A percentile compares a stretch with the other conserved stretches of the same genome.
These are phyloP conservation scores for Dasypus novemcinctus DNA, from an alignment of 2,113 vertebrate species.

Conservation along the genomic window DNA sequence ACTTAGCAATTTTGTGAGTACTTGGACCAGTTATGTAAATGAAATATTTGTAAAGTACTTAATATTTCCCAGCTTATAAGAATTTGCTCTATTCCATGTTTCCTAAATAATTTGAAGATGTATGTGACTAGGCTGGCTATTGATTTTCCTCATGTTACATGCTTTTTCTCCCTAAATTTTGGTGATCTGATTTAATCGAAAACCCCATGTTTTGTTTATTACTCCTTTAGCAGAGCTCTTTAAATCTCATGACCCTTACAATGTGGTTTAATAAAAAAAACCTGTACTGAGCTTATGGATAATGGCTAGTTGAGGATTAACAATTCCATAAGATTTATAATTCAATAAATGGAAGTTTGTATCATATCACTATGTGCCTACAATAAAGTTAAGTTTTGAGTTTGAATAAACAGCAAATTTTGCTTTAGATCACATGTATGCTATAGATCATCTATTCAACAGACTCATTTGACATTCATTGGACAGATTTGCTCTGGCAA, in stretches of 20 bases:
- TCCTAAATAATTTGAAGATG: conserved; percentile 3
- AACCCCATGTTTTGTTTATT: background rate
- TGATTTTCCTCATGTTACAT: background rate
- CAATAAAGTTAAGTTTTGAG: background rate
- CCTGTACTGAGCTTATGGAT: background rate
- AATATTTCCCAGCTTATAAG: background rate
- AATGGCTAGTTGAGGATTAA: background rate
- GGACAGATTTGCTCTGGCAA: background rate
- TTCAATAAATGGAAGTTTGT: background rate
- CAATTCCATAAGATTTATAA: background rate
- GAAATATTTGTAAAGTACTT: conserved; percentile 4
- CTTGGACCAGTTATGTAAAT: too few relatives aligned
- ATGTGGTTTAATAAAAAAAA: background rate
- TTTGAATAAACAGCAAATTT: background rate
- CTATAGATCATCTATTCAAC: background rate
- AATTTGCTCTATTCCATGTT: background rate
- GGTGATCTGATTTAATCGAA: background rate
- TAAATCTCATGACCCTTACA: background rate
- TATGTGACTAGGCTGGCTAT: background rate
- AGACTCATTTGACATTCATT: background rate
- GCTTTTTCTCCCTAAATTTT: background rate
- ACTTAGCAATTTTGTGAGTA: background rate
- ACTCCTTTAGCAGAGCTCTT: background rate
- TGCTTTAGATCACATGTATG: background rate
- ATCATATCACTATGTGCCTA: background rate